These are phyloP conservation scores for Abramis brama DNA, from an alignment of 2,113 vertebrate species.

Conservation along the genomic window DNA sequence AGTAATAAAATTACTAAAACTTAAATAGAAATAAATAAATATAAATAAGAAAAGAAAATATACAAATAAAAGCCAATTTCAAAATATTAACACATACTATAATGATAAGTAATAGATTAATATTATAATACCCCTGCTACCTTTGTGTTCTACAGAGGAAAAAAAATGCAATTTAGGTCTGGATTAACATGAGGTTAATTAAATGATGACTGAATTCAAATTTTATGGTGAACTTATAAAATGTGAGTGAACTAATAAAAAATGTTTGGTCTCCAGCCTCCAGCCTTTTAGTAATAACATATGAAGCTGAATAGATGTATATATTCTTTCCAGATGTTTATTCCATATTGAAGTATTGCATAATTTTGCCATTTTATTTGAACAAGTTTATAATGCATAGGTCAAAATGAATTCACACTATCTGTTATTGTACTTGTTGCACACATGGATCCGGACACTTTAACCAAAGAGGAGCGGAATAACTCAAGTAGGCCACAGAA, in stretches of 20 bases:
- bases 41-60: neutral
- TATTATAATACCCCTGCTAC: neutral
- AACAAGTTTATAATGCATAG: neutral
- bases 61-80: neutral
- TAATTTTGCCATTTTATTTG: neutral
- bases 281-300: neutral
- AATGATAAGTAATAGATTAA: neutral
- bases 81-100: neutral
- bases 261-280: neutral
- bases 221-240: slow-evolving; percentile 1
- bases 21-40: neutral
- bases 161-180: neutral
- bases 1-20: neutral
- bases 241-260: neutral
- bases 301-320: neutral
- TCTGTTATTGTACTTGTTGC: slow-evolving; percentile 9
- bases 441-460: slow-evolving; percentile 8
- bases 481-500: slow-evolving; percentile 27
- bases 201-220: neutral
- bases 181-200: neutral
- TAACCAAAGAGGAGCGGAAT: slow-evolving; percentile 42
- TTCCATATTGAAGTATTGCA: neutral
- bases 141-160: neutral
- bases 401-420: slow-evolving; percentile 6
- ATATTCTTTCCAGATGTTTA: slow-evolving; percentile 25